Percentiles rank a stretch among this genome's conserved stretches.
Evolutionary conservation across 2,113 vertebrate species (phyloP).

Genomic region (Martes martes): DNA sequence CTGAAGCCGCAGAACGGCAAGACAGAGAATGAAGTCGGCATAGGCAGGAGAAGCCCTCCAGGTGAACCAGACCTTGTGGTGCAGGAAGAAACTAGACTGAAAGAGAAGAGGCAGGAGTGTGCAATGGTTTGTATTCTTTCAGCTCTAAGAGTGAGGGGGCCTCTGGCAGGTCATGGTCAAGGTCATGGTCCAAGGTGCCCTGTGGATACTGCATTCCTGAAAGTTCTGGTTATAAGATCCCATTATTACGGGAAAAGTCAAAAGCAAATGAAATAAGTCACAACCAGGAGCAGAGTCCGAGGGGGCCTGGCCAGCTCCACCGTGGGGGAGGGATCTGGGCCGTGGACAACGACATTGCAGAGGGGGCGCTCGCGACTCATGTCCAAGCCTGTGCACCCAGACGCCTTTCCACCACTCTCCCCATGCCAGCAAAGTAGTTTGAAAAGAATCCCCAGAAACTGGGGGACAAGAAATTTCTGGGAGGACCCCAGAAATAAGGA

Average conservation of each 20-base stretch:
- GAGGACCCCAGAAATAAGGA: neutral
- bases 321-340: neutral
- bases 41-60: rapidly evolving
- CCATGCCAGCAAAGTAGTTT: neutral
- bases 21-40: rapidly evolving
- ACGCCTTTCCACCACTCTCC: neutral
- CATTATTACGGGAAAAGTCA: neutral
- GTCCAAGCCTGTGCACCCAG: neutral
- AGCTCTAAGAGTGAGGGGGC: no score
- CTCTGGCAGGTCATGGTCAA: neutral
- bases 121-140: neutral
- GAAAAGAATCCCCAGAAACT: neutral
- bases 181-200: neutral
- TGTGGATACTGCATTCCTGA: no score
- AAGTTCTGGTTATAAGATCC: neutral
- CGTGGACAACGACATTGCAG: rapidly evolving
- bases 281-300: no score
- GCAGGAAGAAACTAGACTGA: neutral
- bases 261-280: neutral
- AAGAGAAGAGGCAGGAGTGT: neutral
- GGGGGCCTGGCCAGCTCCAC: neutral
- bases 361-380: rapidly evolving
- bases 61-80: neutral
- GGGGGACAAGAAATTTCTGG: no score
- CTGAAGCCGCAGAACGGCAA: neutral